Evolutionary conservation across 1,140 invertebrate genomes (phyloP), one percentile per base, ranked within the genome.

Genomic region (Cyphomyrmex costatus): DNA sequence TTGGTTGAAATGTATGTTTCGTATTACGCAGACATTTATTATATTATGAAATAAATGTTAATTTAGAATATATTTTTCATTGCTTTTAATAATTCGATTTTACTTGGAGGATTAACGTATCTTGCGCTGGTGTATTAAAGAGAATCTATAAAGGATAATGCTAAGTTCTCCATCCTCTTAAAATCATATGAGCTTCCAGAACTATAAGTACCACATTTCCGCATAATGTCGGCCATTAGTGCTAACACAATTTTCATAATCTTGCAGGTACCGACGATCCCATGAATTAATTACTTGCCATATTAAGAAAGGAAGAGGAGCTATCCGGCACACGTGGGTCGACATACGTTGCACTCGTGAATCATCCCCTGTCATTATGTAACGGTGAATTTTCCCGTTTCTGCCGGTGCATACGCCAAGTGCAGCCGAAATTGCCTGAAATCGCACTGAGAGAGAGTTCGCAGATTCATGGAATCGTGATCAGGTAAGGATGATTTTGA

Each of bases 311-410:
- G 30, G 24, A 19, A 83, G 56, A 76, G 63, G 33, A 87, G 30
- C 42, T 27, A 56, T 46, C 56, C 56, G 63, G 58, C 27, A 51
- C 14, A 63, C 6, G 46, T 19, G 30, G 30, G 68, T 88, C 87
- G 51, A 53, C 51, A 36, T 65, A 42, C 74, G 70, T 77, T 86
- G 76, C 42, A 78, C 30, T 84, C 33, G 86, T 89, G 87, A 73
- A 61, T 74, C 68, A 51, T 49, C 78, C 82, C 65, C 74, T 74
- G 70, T 86, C 63, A 66, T 89, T 89, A 36, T 73, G 65, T 70
- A 66, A 53, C 85, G 56, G 84, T 86, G 88, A 82, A 86, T 77
- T 82, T 82, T 6, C 19, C 16, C 33, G 66, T 33, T 82, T 82
- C 19, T 65, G 16, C 58, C 51, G 46, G 33, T 27, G 51, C 42